These are phyloP conservation scores for Ceyx margarethae DNA, from an alignment of 2,113 vertebrate species.

Conservation along the genomic window DNA sequence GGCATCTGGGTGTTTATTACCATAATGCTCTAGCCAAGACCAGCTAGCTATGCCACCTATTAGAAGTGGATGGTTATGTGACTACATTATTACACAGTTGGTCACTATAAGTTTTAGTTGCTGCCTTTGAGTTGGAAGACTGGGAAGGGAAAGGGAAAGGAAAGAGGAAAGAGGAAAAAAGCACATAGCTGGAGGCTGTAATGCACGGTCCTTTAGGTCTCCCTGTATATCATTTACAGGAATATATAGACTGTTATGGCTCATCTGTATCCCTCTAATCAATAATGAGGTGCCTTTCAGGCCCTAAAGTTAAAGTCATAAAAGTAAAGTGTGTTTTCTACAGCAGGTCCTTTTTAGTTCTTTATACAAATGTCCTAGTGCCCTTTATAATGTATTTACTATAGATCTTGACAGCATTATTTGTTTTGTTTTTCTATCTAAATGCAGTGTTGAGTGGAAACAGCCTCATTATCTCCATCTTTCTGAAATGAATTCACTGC, in stretches of 20 bases:
- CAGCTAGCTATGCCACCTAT: neutral
- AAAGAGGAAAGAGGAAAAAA: conserved; percentile 22
- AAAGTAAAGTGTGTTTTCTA: conserved; percentile 66
- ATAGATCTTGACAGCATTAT: conserved; percentile 26
- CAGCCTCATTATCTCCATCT: conserved; percentile 41
- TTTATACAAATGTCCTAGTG: conserved; percentile 52
- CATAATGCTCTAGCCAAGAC: neutral
- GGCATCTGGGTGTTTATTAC: too few species aligned
- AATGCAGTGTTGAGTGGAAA: conserved; percentile 28
- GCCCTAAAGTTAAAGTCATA: conserved; percentile 66
- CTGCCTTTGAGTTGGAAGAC: conserved; percentile 14
- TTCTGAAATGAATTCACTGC: neutral
- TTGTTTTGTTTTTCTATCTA: conserved; percentile 56
- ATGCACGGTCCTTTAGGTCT: conserved; percentile 62
- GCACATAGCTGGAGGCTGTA: neutral
- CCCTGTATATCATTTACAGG: conserved; percentile 70
- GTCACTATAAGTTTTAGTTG: conserved; percentile 60
- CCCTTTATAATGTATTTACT: conserved; percentile 61
- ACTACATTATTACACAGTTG: conserved; percentile 42
- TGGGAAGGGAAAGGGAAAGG: neutral
- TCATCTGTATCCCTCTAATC: conserved; percentile 70
- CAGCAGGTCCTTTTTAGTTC: conserved; percentile 46
- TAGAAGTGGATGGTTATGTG: neutral
- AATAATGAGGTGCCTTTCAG: conserved; percentile 74
- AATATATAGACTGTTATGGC: conserved; percentile 50